Evolutionary conservation across 2,113 vertebrate genomes (phyloP).

Genomic region (Salvelinus sp.): DNA sequence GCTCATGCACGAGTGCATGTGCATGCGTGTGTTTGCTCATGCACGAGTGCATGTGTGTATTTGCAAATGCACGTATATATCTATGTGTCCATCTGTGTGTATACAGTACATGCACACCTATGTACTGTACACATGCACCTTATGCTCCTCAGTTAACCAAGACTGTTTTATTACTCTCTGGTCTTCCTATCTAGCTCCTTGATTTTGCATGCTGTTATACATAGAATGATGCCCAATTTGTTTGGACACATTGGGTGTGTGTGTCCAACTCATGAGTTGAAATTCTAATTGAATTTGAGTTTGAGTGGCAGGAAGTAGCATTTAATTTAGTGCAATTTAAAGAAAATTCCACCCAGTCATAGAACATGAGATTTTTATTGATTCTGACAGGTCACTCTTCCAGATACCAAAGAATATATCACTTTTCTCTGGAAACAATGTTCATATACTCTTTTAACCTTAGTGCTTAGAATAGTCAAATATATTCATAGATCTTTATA

Average conservation of each 20-base stretch:
- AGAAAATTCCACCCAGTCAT: too few species aligned
- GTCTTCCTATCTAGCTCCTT: neutral
- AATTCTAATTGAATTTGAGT: too few species aligned
- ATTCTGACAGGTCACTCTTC: too few species aligned
- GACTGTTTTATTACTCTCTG: neutral
- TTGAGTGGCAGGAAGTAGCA: too few species aligned
- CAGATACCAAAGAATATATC: too few species aligned
- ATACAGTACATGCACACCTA: slow-evolving; percentile 23
- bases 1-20: slow-evolving; percentile 10
- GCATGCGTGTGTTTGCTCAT: neutral
- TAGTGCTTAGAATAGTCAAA: too few species aligned
- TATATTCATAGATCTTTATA: too few species aligned
- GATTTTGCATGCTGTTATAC: neutral
- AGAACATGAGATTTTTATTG: too few species aligned
- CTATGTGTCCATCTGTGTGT: slow-evolving; percentile 33
- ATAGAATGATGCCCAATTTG: neutral
- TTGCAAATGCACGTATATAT: neutral
- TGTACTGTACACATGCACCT: neutral
- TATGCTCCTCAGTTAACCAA: slow-evolving; percentile 3
- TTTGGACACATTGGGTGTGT: neutral
- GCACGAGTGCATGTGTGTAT: slow-evolving; percentile 29
- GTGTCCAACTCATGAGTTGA: neutral
- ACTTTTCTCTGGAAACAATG: too few species aligned
- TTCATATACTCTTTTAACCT: too few species aligned
- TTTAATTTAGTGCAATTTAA: too few species aligned